Percentiles rank a stretch among this genome's conserved stretches.
Conservation (phyloP, 2,888 invertebrate species). For the Schrankia costaestrigalis region DNA sequence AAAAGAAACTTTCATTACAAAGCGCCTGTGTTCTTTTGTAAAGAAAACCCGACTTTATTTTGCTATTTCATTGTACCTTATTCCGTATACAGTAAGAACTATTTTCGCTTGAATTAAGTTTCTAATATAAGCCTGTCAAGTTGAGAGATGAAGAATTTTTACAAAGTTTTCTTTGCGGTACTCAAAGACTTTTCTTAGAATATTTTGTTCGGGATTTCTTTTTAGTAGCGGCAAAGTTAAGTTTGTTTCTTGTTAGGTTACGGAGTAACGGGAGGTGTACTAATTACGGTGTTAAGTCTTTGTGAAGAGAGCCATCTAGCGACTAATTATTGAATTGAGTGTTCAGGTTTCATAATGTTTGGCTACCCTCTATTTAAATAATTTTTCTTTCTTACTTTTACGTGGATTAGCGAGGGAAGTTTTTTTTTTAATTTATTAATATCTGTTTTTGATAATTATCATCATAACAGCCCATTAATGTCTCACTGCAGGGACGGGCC, state of each 20-base stretch:
- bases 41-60: constrained; percentile 4
- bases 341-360: neutral
- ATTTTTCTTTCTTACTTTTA: neutral
- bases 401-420: neutral
- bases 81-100: neutral
- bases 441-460: neutral
- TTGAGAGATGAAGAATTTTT: constrained; percentile 11
- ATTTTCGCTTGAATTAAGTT: constrained; percentile 1
- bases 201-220: neutral
- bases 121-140: constrained; percentile 6
- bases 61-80: constrained; percentile 2
- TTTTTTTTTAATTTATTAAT: too few relatives aligned
- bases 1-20: constrained; percentile 20
- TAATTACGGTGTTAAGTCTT: constrained; percentile 17
- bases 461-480: neutral
- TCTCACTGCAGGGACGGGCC: too few relatives aligned
- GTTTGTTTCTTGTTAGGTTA: constrained; percentile 8
- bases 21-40: constrained; percentile 15
- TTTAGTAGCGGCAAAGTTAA: constrained; percentile 1
- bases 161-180: constrained; percentile 18
- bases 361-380: neutral
- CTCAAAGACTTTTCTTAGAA: neutral
- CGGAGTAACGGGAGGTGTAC: constrained; percentile 9
- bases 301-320: constrained; percentile 5
- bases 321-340: constrained; percentile 4